These are phyloP conservation scores for Marcusenius ussheri DNA, from an alignment of 2,113 vertebrate genomes.

Conservation along the genomic window DNA sequence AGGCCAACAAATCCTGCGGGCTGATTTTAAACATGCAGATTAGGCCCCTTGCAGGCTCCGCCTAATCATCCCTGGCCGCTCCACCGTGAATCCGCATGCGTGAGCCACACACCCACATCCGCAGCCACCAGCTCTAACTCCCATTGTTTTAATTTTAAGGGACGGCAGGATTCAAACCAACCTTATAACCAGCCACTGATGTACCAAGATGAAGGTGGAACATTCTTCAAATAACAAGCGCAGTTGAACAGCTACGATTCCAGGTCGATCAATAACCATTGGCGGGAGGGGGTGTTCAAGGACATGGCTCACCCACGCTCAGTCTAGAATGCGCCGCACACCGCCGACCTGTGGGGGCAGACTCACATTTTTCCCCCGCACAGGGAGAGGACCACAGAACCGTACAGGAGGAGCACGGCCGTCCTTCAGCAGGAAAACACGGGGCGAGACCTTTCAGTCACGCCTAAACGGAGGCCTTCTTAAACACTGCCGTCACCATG, in stretches of 20 bases:
- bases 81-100: constrained; percentile 29
- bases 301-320: neutral
- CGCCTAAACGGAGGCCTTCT: neutral
- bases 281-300: neutral
- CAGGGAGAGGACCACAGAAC: neutral
- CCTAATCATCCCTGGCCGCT: constrained; percentile 25
- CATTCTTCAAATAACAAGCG: neutral
- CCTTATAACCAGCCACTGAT: neutral
- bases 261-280: neutral
- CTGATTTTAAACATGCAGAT: constrained; percentile 40
- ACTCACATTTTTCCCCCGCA: neutral
- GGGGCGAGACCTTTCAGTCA: neutral
- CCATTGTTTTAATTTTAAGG: neutral
- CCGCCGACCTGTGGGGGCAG: neutral
- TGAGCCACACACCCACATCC: constrained; percentile 20
- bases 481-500: neutral
- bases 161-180: neutral
- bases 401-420: neutral
- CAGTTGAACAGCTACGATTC: neutral
- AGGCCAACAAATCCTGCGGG: constrained; percentile 17
- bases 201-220: neutral
- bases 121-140: constrained; percentile 24
- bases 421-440: neutral
- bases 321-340: neutral
- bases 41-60: constrained; percentile 27